phyloP scores from a whole-genome alignment of 2,113 vertebrate species.

The Thinocorus orbignyianus region DNA sequence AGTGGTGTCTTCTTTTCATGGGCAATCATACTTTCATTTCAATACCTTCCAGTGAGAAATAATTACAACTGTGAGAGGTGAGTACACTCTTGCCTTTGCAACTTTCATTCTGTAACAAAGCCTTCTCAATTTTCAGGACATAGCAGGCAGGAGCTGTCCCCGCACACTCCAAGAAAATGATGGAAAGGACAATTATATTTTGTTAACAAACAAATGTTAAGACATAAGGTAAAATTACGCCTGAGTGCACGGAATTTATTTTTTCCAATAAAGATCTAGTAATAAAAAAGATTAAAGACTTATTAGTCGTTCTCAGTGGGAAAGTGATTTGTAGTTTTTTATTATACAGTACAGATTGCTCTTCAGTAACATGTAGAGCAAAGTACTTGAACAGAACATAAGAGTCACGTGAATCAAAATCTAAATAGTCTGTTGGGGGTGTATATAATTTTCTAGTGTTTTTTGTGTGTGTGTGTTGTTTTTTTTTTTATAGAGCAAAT shows the following conservation, averaged over 20 bases:
- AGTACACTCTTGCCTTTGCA: neutral
- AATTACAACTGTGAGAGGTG: neutral
- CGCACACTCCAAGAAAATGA: neutral
- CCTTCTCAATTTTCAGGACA: neutral
- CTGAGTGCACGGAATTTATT: conserved; percentile 33
- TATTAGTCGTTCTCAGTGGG: conserved; percentile 36
- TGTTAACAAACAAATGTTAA: conserved; percentile 50
- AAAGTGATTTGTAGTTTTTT: conserved; percentile 48
- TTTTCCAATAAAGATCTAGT: conserved; percentile 28
- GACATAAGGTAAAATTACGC: conserved; percentile 35
- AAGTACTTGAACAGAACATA: conserved; percentile 10
- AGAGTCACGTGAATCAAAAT: neutral
- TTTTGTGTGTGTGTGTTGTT: no score
- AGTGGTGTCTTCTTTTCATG: neutral
- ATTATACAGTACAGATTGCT: neutral
- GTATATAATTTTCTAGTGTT: neutral
- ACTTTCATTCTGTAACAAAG: neutral
- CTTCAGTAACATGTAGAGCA: neutral
- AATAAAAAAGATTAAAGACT: conserved; percentile 49
- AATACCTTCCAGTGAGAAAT: neutral
- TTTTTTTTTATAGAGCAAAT: neutral
- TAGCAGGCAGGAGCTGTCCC: neutral
- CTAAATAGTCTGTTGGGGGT: neutral
- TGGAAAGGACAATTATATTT: conserved; percentile 35
- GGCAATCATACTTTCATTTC: neutral